Conservation (phyloP, 2,797 vertebrate species). For the Cossypha caffra region DNA sequence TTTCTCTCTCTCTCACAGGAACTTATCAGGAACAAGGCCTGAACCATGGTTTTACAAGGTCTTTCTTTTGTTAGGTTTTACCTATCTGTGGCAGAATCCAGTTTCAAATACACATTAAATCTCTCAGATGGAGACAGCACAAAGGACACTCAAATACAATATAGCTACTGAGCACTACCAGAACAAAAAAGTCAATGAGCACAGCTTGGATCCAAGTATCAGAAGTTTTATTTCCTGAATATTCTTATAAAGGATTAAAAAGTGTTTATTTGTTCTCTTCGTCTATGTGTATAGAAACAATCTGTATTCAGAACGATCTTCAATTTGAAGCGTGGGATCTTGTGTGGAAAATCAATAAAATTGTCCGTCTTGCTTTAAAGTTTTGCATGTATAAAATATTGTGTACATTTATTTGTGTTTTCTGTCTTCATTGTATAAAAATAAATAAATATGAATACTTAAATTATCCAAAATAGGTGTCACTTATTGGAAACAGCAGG, state of each 20-base stretch:
- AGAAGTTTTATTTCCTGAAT: background rate
- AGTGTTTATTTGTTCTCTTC: background rate
- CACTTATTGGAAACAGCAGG: background rate
- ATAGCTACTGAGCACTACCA: background rate
- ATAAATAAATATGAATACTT: background rate
- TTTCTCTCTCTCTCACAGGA: background rate
- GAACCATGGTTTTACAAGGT: background rate
- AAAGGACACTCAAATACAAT: background rate
- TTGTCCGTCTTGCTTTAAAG: background rate
- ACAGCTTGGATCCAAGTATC: background rate
- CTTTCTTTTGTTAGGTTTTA: background rate
- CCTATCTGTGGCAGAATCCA: background rate
- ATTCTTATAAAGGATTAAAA: background rate
- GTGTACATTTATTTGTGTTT: background rate
- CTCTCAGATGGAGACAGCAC: background rate
- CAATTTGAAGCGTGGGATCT: fast-evolving
- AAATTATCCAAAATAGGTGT: background rate
- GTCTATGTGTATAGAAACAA: background rate
- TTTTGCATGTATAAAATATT: background rate
- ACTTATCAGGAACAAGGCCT: background rate
- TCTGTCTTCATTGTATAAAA: background rate
- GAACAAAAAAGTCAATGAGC: background rate
- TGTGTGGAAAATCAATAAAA: background rate
- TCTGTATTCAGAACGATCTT: background rate
- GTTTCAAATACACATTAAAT: background rate